These are phyloP conservation scores for Struthio camelus DNA, from an alignment of 2,113 vertebrate species.

Conservation along the genomic window DNA sequence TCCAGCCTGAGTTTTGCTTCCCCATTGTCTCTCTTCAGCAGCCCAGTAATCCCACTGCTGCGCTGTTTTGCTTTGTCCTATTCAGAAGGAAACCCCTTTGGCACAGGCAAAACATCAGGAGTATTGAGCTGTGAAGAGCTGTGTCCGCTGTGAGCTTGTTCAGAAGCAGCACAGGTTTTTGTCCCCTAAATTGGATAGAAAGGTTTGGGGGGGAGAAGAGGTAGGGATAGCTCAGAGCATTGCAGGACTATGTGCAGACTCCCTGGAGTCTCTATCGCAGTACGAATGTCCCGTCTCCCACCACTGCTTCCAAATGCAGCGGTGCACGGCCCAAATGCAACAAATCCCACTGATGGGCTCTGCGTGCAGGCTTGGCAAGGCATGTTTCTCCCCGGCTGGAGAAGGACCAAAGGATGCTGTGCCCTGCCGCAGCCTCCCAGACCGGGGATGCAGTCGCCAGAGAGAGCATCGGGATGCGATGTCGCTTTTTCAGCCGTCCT, in stretches of 20 bases:
- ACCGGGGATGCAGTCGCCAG: fast-evolving
- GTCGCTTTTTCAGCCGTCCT: background rate
- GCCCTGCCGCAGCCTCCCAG: background rate
- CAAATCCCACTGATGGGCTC: background rate
- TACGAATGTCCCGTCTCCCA: background rate
- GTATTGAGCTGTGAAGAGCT: conserved; percentile 59
- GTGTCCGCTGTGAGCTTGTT: background rate
- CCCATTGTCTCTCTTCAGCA: conserved; percentile 61
- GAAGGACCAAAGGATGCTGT: background rate
- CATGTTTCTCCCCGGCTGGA: background rate
- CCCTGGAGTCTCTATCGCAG: background rate
- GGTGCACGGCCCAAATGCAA: too few species aligned
- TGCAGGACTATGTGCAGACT: background rate
- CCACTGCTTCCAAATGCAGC: background rate
- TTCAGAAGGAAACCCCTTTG: conserved; percentile 65
- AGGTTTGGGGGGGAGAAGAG: background rate
- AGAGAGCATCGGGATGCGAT: background rate
- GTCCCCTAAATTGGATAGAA: background rate
- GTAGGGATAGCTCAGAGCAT: background rate
- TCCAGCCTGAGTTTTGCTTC: conserved; percentile 32
- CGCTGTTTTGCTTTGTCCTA: conserved; percentile 50
- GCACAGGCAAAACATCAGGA: conserved; percentile 21
- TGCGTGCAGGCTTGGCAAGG: fast-evolving
- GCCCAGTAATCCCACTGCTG: conserved; percentile 55
- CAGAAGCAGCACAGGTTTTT: background rate